These are phyloP conservation scores for Strongylocentrotus purpuratus DNA, from an alignment of 35 echinoderm and acorn worm species.

Conservation along the genomic window DNA sequence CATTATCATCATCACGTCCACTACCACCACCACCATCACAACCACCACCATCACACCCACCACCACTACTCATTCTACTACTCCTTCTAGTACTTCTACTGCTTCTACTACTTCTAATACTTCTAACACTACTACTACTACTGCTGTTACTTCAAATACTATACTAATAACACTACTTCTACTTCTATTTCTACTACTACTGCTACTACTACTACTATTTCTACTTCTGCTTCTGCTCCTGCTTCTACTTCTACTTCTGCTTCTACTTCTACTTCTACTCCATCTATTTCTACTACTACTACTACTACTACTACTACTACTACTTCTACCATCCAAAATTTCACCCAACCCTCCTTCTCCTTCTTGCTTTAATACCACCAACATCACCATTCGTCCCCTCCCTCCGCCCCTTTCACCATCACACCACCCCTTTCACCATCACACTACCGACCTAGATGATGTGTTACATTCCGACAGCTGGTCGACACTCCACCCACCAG, in stretches of 20 bases:
- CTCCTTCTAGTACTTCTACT: slow-evolving; percentile 47
- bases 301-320: neutral
- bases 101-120: slow-evolving; percentile 51
- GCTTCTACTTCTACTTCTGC: slow-evolving; percentile 21
- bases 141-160: slow-evolving; percentile 44
- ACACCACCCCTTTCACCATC: neutral
- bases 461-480: slow-evolving; percentile 7
- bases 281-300: neutral
- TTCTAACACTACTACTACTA: slow-evolving; percentile 48
- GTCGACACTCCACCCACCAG: neutral
- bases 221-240: slow-evolving; percentile 41
- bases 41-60: neutral
- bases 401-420: no score
- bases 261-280: slow-evolving; percentile 8
- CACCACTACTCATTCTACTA: neutral
- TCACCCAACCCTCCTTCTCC: neutral
- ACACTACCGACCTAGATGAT: neutral
- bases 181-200: neutral
- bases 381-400: no score
- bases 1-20: neutral
- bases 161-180: slow-evolving; percentile 47
- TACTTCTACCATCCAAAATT: neutral
- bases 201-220: neutral
- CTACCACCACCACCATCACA: no score
- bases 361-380: no score